Conservation (phyloP, 2,888 invertebrate species). For the Netelia fuscicornis region DNA sequence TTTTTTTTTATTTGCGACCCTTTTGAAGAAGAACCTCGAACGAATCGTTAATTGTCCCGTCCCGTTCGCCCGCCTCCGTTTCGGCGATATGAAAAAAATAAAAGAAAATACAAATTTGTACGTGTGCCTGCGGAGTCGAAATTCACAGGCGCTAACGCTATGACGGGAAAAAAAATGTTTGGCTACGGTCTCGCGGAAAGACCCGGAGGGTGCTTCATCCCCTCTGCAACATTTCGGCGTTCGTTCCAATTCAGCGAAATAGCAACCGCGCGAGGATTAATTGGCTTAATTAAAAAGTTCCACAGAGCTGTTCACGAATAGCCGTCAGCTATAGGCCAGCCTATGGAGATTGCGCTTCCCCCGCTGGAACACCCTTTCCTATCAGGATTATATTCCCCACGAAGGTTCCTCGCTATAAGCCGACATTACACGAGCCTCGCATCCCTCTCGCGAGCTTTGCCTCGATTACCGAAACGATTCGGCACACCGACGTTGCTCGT, state of each 20-base stretch:
- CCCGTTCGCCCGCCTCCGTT: too few relatives aligned
- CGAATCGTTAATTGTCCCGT: too few relatives aligned
- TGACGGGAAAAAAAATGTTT: neutral
- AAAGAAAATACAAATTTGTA: too few relatives aligned
- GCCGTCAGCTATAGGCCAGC: constrained; percentile 16
- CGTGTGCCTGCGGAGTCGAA: neutral
- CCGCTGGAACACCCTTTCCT: constrained; percentile 30
- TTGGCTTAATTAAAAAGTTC: constrained; percentile 74
- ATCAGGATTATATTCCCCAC: constrained; percentile 61
- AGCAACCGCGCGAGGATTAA: constrained; percentile 63
- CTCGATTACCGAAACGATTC: constrained; percentile 58
- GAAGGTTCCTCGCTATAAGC: constrained; percentile 60
- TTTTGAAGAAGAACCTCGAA: too few relatives aligned
- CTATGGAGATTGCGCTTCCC: constrained; percentile 12
- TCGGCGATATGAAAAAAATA: too few relatives aligned
- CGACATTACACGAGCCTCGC: constrained; percentile 61
- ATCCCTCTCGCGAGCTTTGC: constrained; percentile 29
- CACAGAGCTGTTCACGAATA: constrained; percentile 45
- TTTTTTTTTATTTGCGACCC: too few relatives aligned
- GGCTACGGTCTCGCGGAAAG: neutral
- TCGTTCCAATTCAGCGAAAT: constrained; percentile 53
- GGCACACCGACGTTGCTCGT: constrained; percentile 21
- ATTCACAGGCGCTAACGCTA: neutral
- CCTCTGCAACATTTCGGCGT: constrained; percentile 33
- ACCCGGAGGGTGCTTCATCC: constrained; percentile 15